Conservation (phyloP, 2,888 invertebrate species). For the Ophion ellenae region DNA sequence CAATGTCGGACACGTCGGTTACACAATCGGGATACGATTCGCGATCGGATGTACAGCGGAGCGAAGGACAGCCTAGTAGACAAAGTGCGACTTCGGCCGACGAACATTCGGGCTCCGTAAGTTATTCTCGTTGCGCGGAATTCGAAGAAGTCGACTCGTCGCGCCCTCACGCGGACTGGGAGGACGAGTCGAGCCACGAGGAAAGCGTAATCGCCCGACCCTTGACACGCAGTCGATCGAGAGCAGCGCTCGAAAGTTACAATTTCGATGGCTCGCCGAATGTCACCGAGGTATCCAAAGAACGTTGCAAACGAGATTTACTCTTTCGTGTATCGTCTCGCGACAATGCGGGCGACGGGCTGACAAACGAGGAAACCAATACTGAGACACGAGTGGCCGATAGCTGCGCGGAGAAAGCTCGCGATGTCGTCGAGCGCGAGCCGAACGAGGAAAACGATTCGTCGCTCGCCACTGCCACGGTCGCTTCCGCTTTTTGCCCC, state of each 20-base stretch:
- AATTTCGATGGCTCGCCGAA: not conserved
- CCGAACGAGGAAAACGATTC: not conserved
- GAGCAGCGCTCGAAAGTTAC: slow-evolving; percentile 9
- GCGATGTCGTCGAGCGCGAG: slow-evolving; percentile 2
- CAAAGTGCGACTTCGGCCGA: not conserved
- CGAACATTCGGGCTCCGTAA: slow-evolving; percentile 10
- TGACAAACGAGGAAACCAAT: not conserved
- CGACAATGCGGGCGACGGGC: not conserved
- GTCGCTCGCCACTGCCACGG: not conserved
- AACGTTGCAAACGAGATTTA: not conserved
- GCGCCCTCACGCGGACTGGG: not conserved
- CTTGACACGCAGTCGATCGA: slow-evolving; percentile 33
- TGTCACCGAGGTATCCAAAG: too few species aligned
- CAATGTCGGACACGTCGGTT: not conserved
- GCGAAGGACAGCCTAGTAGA: not conserved
- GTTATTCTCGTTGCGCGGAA: not conserved
- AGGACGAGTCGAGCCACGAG: not conserved
- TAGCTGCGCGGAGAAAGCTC: not conserved
- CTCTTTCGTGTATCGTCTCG: not conserved
- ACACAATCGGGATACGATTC: not conserved
- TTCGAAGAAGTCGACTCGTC: not conserved
- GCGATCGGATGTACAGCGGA: not conserved
- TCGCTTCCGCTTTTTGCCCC: not conserved
- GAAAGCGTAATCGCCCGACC: not conserved
- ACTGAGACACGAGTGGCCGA: not conserved